phyloP scores from a whole-genome alignment of 2,113 vertebrate genomes.

The Tenrec ecaudatus region DNA sequence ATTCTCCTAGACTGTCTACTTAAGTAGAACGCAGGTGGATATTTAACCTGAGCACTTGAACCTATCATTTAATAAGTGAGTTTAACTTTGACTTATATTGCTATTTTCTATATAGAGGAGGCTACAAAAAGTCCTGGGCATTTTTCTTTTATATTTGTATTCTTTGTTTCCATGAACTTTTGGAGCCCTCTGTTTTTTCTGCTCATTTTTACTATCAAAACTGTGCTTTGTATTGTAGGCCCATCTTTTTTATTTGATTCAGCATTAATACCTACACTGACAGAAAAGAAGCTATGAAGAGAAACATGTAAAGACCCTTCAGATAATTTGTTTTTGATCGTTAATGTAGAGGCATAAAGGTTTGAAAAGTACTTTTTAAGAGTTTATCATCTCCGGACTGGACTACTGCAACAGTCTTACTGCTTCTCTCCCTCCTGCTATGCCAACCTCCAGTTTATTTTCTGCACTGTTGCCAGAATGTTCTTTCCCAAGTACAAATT shows the following conservation, averaged over 20 bases:
- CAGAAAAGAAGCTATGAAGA: neutral
- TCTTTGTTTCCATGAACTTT: no score
- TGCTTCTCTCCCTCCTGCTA: neutral
- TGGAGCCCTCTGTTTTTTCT: neutral
- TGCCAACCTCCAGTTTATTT: neutral
- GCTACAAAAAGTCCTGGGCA: no score
- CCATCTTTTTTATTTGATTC: neutral
- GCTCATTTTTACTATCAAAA: neutral
- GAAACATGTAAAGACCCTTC: neutral
- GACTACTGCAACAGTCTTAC: neutral
- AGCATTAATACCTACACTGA: neutral
- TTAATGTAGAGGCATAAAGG: neutral
- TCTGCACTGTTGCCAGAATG: neutral
- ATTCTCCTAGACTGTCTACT: neutral
- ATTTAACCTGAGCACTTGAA: neutral
- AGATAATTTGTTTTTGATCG: neutral
- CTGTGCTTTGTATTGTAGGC: neutral
- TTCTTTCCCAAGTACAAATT: conserved; percentile 6
- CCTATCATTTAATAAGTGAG: neutral
- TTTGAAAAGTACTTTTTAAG: neutral
- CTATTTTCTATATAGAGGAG: neutral
- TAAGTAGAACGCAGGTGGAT: neutral
- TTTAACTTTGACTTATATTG: neutral
- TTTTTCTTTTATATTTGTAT: no score
- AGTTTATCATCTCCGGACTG: neutral